phyloP scores from a whole-genome alignment of 2,113 vertebrate genomes.

The Nannospalax galili region DNA sequence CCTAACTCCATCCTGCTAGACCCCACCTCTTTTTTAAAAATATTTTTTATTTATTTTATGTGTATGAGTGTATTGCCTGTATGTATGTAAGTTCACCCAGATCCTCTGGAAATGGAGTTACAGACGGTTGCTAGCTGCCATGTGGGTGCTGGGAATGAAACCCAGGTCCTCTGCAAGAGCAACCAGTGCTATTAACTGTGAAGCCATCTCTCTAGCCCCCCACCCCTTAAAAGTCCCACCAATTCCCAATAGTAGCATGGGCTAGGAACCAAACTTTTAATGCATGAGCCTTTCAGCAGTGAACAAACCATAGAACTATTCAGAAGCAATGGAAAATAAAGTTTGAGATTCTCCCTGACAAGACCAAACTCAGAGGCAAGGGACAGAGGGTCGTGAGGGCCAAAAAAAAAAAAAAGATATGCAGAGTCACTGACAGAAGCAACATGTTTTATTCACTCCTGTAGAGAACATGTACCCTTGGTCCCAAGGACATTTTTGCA shows the following conservation, averaged over 20 bases:
- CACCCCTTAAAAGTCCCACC: not conserved
- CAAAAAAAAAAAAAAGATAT: not conserved
- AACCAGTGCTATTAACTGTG: too few species aligned
- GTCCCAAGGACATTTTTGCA: not conserved
- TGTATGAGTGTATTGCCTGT: too few species aligned
- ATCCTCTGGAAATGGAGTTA: too few species aligned
- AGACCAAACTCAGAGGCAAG: not conserved
- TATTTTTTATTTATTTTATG: too few species aligned
- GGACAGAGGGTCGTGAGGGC: too few species aligned
- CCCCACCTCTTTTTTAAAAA: not conserved
- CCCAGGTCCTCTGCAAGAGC: too few species aligned
- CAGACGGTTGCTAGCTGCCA: too few species aligned
- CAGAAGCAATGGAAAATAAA: conserved; percentile 11
- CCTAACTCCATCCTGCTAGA: not conserved
- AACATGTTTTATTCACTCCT: not conserved
- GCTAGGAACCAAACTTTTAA: not conserved
- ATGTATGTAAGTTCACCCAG: too few species aligned
- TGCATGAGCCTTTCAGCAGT: not conserved
- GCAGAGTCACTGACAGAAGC: too few species aligned
- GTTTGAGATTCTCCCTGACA: not conserved
- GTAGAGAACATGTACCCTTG: not conserved
- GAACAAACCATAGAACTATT: not conserved
- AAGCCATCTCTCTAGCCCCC: not conserved
- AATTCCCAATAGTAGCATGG: not conserved
- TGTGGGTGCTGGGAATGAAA: too few species aligned